A percentile compares a stretch with the other conserved stretches of the same genome.
phyloP scores from a whole-genome alignment of 2,888 invertebrate species.

The Aleiodes testaceus region DNA sequence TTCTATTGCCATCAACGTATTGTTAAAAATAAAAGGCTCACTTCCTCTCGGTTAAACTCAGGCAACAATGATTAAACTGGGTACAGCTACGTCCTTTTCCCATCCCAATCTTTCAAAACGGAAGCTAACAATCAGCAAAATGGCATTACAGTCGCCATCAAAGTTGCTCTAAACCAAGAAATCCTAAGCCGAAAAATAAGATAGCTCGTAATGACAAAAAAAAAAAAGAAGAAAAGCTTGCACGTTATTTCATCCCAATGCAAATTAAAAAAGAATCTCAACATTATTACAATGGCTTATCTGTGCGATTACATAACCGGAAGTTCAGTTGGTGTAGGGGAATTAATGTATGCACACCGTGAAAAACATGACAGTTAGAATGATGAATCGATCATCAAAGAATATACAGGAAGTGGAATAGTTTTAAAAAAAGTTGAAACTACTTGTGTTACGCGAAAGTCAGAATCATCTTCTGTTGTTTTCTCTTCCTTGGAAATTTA shows the following conservation, averaged over 20 bases:
- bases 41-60: constrained; percentile 51
- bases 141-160: constrained; percentile 1
- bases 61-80: constrained; percentile 15
- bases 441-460: too few species aligned
- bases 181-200: background rate
- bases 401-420: background rate
- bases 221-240: background rate
- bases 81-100: constrained; percentile 20
- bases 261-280: constrained; percentile 7
- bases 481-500: background rate
- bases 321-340: constrained; percentile 39
- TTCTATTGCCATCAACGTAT: constrained; percentile 29
- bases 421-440: background rate
- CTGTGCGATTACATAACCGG: constrained; percentile 45
- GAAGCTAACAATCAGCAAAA: constrained; percentile 29
- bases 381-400: constrained; percentile 35
- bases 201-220: background rate
- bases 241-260: background rate
- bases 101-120: constrained; percentile 10
- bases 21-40: constrained; percentile 47
- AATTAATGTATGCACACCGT: constrained; percentile 40
- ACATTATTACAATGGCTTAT: constrained; percentile 16
- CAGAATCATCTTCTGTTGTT: background rate
- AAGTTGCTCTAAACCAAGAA: background rate
- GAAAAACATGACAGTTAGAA: constrained; percentile 24